Evolutionary conservation across 2,113 vertebrate genomes (phyloP).

Genomic region (Excalfactoria chinensis): DNA sequence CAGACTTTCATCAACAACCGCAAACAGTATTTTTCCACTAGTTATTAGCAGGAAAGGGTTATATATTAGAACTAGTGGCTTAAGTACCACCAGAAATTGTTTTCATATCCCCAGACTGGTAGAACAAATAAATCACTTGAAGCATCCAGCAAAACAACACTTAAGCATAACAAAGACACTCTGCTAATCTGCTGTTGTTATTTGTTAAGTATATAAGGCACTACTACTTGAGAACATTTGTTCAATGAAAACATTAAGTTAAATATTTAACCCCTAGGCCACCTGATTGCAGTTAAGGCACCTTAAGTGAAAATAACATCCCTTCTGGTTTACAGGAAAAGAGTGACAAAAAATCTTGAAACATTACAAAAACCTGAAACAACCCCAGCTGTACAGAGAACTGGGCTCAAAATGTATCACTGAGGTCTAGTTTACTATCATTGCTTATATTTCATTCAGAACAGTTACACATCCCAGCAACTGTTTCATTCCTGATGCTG

Average conservation of each 20-base stretch:
- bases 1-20: not conserved
- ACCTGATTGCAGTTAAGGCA: not conserved
- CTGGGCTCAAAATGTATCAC: fast-evolving
- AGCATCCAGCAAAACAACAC: not conserved
- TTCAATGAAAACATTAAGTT: not conserved
- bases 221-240: not conserved
- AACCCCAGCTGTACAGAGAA: not conserved
- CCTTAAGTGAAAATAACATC: not conserved
- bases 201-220: not conserved
- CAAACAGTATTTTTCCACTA: not conserved
- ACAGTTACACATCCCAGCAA: not conserved
- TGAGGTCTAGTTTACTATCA: not conserved
- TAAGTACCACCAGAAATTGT: not conserved
- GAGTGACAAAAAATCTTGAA: not conserved
- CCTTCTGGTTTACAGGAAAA: not conserved
- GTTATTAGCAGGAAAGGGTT: not conserved
- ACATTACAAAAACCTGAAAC: not conserved
- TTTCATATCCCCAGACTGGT: not conserved
- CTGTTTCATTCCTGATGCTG: not conserved
- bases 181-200: not conserved
- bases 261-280: not conserved
- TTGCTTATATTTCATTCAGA: not conserved
- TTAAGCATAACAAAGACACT: not conserved
- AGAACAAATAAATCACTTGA: not conserved
- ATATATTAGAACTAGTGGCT: not conserved